These are phyloP conservation scores for Zygaena filipendulae DNA, from an alignment of 2,888 invertebrate genomes.

Conservation along the genomic window DNA sequence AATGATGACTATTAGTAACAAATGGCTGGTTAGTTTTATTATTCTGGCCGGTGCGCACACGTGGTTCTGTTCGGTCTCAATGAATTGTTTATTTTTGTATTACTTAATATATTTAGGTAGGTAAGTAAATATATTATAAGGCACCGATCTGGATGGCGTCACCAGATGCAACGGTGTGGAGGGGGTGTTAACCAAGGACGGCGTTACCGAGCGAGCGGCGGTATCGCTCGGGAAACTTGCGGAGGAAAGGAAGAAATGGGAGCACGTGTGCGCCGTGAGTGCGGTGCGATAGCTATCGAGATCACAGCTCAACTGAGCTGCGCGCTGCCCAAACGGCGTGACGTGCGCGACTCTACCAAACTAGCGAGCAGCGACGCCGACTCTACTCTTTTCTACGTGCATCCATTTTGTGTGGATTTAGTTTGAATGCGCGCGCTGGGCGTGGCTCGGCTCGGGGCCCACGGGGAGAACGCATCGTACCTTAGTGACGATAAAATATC, in stretches of 20 bases:
- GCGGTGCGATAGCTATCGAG: constrained; percentile 44
- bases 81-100: constrained; percentile 44
- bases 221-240: constrained; percentile 30
- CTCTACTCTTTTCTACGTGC: constrained; percentile 40
- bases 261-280: constrained; percentile 52
- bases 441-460: constrained; percentile 46
- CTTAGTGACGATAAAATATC: constrained; percentile 39
- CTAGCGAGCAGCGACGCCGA: constrained; percentile 25
- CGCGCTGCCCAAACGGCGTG: constrained; percentile 22
- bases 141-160: constrained; percentile 17
- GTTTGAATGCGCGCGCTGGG: constrained; percentile 58
- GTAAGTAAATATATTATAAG: no score
- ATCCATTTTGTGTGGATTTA: constrained; percentile 51
- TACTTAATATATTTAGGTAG: constrained; percentile 39
- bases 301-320: constrained; percentile 44
- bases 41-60: no score
- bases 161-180: constrained; percentile 13
- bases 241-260: constrained; percentile 29
- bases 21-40: no score
- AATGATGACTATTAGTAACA: no score
- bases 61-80: constrained; percentile 42
- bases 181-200: constrained; percentile 9
- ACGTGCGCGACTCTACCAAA: constrained; percentile 47
- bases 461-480: constrained; percentile 42
- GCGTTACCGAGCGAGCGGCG: constrained; percentile 28